Evolutionary conservation across 2,888 invertebrate genomes (phyloP).

Genomic region (Trachelus tabidus): DNA sequence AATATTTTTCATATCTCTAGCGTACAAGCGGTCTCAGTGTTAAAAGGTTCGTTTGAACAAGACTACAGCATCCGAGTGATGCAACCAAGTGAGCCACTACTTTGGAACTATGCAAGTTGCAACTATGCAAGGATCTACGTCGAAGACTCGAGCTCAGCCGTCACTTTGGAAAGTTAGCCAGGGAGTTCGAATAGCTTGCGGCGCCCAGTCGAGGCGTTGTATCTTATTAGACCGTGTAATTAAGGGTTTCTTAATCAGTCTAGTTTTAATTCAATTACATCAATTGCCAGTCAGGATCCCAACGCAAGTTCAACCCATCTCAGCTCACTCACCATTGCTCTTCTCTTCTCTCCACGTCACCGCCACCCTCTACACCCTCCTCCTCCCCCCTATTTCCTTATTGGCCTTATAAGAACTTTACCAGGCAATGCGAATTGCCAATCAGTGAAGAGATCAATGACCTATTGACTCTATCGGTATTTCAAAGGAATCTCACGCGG

Average conservation of each 20-base stretch:
- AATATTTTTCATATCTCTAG: background rate
- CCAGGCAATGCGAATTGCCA: background rate
- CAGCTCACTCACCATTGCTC: conserved; percentile 7
- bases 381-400: background rate
- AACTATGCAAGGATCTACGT: background rate
- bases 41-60: background rate
- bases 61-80: background rate
- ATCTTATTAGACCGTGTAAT: conserved; percentile 31
- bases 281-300: conserved; percentile 20
- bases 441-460: background rate
- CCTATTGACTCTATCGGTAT: background rate
- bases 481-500: no score
- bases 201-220: conserved; percentile 16
- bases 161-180: background rate
- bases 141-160: background rate
- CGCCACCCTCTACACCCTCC: conserved; percentile 6
- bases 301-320: conserved; percentile 3
- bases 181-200: background rate
- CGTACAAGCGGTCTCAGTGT: background rate
- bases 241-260: conserved; percentile 40
- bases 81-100: background rate
- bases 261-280: conserved; percentile 39
- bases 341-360: conserved; percentile 10
- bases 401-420: background rate
- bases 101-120: background rate